These are phyloP conservation scores for Periparus ater DNA, from an alignment of 2,797 vertebrate genomes.

Conservation along the genomic window DNA sequence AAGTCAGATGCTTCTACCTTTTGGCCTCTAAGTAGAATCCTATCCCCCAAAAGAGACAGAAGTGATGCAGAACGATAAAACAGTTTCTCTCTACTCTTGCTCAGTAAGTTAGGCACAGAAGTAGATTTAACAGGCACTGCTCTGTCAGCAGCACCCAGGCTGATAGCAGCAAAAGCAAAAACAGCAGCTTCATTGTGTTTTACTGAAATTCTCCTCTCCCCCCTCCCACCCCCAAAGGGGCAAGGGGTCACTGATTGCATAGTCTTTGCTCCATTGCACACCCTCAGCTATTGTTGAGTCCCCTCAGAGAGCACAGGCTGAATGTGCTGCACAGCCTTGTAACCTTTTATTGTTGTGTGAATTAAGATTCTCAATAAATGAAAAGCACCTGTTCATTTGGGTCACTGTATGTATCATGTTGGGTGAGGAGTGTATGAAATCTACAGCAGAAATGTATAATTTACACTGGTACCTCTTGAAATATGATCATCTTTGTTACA, in stretches of 20 bases:
- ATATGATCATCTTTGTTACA: constrained; percentile 31
- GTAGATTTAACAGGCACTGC: background rate
- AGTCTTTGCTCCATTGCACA: constrained; percentile 50
- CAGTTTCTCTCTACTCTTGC: background rate
- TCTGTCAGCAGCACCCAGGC: background rate
- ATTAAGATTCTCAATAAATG: background rate
- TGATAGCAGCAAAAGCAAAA: constrained; percentile 39
- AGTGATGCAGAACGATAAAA: background rate
- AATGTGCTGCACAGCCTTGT: background rate
- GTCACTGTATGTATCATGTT: fast-evolving
- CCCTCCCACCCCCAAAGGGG: background rate
- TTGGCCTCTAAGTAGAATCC: background rate
- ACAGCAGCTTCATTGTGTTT: constrained; percentile 61
- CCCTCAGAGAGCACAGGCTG: background rate
- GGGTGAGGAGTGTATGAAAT: background rate
- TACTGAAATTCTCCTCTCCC: constrained; percentile 32
- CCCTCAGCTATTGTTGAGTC: constrained; percentile 31
- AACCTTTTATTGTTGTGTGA: background rate
- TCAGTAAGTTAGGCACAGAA: background rate
- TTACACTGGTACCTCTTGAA: background rate
- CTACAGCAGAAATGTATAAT: background rate
- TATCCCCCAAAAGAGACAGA: background rate
- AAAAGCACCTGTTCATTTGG: background rate
- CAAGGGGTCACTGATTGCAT: constrained; percentile 54
- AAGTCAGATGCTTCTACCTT: background rate